These are phyloP conservation scores for Pangasius larnaudii DNA, from an alignment of 2,797 vertebrate genomes.

Conservation along the genomic window DNA sequence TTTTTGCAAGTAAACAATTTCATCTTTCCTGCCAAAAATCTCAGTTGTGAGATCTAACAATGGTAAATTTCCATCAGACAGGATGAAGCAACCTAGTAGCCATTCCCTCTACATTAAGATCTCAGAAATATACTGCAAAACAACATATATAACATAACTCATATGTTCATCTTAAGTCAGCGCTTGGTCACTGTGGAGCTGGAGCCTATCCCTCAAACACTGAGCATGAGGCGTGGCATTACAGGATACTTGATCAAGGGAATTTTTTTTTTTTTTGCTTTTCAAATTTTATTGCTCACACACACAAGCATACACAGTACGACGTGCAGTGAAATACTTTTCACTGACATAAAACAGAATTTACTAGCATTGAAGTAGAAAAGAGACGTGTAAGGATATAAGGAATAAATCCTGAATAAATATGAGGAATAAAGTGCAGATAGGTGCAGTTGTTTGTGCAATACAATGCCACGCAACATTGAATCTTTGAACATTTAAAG, in stretches of 20 bases:
- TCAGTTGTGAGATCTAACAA: background rate
- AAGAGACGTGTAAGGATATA: too few species aligned
- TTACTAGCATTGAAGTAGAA: too few species aligned
- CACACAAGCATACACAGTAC: too few species aligned
- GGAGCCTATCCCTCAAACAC: background rate
- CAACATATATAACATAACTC: background rate
- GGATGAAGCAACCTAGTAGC: background rate
- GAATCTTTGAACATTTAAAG: background rate
- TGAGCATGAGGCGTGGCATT: background rate
- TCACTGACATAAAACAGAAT: too few species aligned
- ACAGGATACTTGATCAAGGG: too few species aligned
- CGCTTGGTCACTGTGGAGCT: background rate
- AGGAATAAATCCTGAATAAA: too few species aligned
- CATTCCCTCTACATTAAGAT: background rate
- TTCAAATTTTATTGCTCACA: too few species aligned
- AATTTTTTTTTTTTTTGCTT: too few species aligned
- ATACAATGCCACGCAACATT: background rate
- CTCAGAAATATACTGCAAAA: background rate
- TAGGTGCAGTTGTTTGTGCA: background rate
- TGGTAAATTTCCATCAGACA: background rate
- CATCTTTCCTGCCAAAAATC: background rate
- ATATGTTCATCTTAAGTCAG: background rate
- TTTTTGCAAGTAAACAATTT: constrained; percentile 11
- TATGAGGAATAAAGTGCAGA: background rate
- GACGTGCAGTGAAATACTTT: too few species aligned